phyloP scores from a whole-genome alignment of 2,113 vertebrate genomes.

The Nerophis lumbriciformis region DNA sequence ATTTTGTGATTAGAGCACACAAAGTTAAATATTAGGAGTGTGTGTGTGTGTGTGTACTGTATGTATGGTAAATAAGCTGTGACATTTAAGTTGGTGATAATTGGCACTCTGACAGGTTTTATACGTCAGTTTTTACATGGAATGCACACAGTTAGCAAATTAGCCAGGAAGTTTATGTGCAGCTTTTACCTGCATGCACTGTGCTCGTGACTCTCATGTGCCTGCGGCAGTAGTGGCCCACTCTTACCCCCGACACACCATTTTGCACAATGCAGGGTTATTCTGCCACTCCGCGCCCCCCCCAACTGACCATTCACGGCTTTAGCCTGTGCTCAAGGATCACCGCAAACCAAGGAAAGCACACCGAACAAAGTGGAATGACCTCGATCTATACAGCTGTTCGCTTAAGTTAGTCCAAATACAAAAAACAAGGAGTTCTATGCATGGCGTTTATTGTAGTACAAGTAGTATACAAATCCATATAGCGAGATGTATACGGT shows the following conservation, averaged over 20 bases:
- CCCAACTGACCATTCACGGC: constrained; percentile 30
- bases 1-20: constrained; percentile 58
- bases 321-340: constrained; percentile 50
- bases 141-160: constrained; percentile 34
- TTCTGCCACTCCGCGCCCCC: constrained; percentile 22
- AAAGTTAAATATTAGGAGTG: constrained; percentile 23
- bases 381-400: constrained; percentile 65
- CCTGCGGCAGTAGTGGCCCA: constrained; percentile 48
- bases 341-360: constrained; percentile 63
- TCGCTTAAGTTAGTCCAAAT: constrained; percentile 55
- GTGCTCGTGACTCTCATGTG: constrained; percentile 53
- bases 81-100: constrained; percentile 22
- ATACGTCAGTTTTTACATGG: constrained; percentile 60
- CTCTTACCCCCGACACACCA: constrained; percentile 35
- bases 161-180: constrained; percentile 40
- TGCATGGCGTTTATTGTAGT: constrained; percentile 73
- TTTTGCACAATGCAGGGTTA: constrained; percentile 38
- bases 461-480: constrained; percentile 35
- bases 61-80: too few species aligned
- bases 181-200: constrained; percentile 67
- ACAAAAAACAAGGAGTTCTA: constrained; percentile 55
- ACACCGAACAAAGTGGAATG: constrained; percentile 67
- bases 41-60: constrained; percentile 22
- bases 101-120: constrained; percentile 51
- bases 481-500: background rate